phyloP scores from a whole-genome alignment of 2,113 vertebrate species.

The Pandion haliaetus region DNA sequence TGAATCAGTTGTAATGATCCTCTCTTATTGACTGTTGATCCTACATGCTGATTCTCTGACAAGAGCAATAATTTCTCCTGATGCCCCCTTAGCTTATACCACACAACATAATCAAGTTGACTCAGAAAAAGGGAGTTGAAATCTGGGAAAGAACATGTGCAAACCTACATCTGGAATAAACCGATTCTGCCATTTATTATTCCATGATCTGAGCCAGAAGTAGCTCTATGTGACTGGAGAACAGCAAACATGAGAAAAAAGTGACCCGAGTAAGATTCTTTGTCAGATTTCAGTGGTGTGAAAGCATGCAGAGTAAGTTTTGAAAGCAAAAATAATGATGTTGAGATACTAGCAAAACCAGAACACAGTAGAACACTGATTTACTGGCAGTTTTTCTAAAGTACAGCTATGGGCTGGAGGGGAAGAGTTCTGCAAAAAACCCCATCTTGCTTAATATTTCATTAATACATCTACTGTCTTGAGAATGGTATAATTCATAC shows the following conservation, averaged over 20 bases:
- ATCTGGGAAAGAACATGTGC: not conserved
- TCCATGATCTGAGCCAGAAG: not conserved
- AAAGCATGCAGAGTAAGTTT: not conserved
- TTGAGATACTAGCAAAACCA: not conserved
- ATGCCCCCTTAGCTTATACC: not conserved
- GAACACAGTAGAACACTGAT: not conserved
- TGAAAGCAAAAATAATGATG: not conserved
- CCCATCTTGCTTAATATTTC: not conserved
- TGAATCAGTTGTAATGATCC: slow-evolving; percentile 17
- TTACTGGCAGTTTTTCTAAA: not conserved
- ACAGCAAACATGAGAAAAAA: not conserved
- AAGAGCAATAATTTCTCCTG: not conserved
- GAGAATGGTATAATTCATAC: not conserved
- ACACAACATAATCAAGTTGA: not conserved
- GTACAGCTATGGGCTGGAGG: not conserved
- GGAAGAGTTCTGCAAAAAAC: not conserved
- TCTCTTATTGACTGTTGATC: not conserved
- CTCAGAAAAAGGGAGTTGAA: not conserved
- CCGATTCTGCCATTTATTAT: not conserved
- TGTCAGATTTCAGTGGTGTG: not conserved
- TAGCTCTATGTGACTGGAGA: not conserved
- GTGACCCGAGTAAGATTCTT: not conserved
- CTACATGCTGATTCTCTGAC: not conserved
- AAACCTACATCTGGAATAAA: not conserved
- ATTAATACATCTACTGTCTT: not conserved